Percentiles rank a stretch among this genome's conserved stretches.
These are phyloP conservation scores for Aurelia sp. DNA, from an alignment of 30 jellyfish, hydroid and myxozoan genomes.

Conservation along the genomic window DNA sequence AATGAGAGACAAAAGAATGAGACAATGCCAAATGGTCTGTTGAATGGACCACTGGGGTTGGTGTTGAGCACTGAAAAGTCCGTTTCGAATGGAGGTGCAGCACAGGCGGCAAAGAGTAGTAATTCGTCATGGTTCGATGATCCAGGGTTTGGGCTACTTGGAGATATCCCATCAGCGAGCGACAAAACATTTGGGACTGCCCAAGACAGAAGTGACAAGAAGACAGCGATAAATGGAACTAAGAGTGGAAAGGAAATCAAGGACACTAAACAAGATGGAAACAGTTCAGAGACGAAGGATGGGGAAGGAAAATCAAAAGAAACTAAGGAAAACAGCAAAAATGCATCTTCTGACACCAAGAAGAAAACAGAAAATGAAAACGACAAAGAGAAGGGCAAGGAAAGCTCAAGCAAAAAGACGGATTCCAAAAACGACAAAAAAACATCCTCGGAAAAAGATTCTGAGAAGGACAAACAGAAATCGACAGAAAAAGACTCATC, in stretches of 20 bases:
- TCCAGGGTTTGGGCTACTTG: constrained; percentile 46
- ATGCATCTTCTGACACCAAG: background rate
- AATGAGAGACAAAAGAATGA: constrained; percentile 12
- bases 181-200: constrained; percentile 24
- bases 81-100: background rate
- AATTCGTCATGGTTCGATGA: constrained; percentile 25
- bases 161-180: constrained; percentile 54
- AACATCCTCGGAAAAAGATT: background rate
- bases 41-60: background rate
- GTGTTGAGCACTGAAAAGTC: constrained; percentile 5
- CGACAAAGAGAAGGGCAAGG: background rate
- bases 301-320: background rate
- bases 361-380: background rate
- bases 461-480: background rate
- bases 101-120: background rate
- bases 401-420: background rate
- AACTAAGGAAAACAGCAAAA: background rate
- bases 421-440: background rate
- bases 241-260: background rate
- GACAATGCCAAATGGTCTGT: background rate
- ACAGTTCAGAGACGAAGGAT: background rate
- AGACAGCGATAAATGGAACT: background rate
- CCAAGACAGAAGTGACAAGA: background rate
- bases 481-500: constrained; percentile 2
- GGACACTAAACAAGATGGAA: background rate